Percentiles rank a stretch among this genome's conserved stretches.
Conservation (phyloP, 2,888 invertebrate genomes). For the Leptopilina syphax region DNA sequence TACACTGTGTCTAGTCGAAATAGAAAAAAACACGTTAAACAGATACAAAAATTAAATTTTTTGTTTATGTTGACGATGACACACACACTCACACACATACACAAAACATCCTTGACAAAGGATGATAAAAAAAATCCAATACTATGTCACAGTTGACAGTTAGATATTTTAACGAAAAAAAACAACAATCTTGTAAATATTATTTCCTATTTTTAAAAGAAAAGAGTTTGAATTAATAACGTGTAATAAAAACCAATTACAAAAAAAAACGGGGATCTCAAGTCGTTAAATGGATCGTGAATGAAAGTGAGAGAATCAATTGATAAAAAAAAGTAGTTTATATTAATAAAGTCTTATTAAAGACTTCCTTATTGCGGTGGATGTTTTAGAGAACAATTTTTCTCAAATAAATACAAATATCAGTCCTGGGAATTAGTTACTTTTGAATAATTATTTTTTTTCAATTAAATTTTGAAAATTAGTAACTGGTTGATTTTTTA, state of each 20-base stretch:
- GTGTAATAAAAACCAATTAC: conserved; percentile 4
- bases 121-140: neutral
- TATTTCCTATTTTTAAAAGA: neutral
- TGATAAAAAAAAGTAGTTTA: neutral
- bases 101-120: neutral
- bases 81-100: conserved; percentile 1
- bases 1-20: conserved; percentile 37
- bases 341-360: neutral
- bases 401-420: neutral
- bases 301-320: neutral
- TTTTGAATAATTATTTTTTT: neutral
- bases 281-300: conserved; percentile 25
- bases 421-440: conserved; percentile 3
- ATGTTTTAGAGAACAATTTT: neutral
- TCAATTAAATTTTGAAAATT: neutral
- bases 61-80: neutral
- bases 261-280: neutral
- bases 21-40: conserved; percentile 17
- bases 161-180: conserved; percentile 18
- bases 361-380: conserved; percentile 3
- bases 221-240: conserved; percentile 12
- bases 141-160: conserved; percentile 28
- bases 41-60: conserved; percentile 8
- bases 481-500: conserved; percentile 1
- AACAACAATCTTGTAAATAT: no score